Percentiles rank a stretch among this genome's conserved stretches.
phyloP scores from a whole-genome alignment of 2,888 invertebrate genomes.

The Acrocyrtus sp. region DNA sequence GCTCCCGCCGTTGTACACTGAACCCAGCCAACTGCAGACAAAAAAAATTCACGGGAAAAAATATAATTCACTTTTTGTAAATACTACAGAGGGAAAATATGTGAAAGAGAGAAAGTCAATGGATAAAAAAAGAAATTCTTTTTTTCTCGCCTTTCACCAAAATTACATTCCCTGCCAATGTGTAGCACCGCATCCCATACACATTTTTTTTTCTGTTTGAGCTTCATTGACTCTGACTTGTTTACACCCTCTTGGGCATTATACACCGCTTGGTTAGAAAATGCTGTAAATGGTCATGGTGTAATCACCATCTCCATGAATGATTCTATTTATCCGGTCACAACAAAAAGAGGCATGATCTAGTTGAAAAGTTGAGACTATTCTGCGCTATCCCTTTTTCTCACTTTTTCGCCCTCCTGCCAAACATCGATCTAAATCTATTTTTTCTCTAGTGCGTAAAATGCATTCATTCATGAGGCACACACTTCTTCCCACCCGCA shows the following conservation, averaged over 20 bases:
- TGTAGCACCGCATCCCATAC: slow-evolving; percentile 1
- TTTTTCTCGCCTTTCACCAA: slow-evolving; percentile 5
- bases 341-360: neutral
- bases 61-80: neutral
- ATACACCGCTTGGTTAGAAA: too few relatives aligned
- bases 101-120: neutral
- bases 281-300: slow-evolving; percentile 18
- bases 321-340: slow-evolving; percentile 24
- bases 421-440: neutral
- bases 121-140: neutral
- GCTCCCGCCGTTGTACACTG: neutral
- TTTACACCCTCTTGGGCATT: slow-evolving; percentile 50
- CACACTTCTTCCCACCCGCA: too few relatives aligned
- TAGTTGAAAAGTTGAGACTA: neutral
- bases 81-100: neutral
- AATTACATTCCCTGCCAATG: too few relatives aligned
- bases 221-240: slow-evolving; percentile 37
- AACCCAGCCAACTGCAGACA: too few relatives aligned
- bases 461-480: slow-evolving; percentile 22
- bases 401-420: neutral
- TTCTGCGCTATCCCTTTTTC: neutral
- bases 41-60: too few relatives aligned
- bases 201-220: slow-evolving; percentile 14
- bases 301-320: slow-evolving; percentile 20
- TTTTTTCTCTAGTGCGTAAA: slow-evolving; percentile 26